Evolutionary conservation across 64 coral and sea anemone species (phyloP).

Genomic region (Catalaphyllia jardinei): DNA sequence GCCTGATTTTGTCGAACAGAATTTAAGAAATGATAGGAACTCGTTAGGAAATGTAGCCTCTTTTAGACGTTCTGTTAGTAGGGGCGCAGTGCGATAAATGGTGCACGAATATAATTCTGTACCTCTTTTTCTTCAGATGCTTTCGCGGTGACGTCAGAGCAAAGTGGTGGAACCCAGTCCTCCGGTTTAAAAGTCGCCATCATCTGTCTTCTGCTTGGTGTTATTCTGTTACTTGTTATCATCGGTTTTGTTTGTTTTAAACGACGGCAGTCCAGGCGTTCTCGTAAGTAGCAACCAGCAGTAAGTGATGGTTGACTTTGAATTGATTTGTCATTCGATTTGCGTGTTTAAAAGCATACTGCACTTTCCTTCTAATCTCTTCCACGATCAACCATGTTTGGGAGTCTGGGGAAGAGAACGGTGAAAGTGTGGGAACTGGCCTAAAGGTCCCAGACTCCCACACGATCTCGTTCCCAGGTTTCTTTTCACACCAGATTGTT

Average conservation of each 20-base stretch:
- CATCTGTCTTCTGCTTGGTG: slow-evolving; percentile 22
- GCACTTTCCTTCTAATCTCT: neutral
- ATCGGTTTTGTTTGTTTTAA: slow-evolving; percentile 39
- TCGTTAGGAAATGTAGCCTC: too few relatives aligned
- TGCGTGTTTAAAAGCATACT: neutral
- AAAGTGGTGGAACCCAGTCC: neutral
- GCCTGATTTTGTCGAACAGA: too few relatives aligned
- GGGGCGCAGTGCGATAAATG: too few relatives aligned
- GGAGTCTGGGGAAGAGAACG: neutral
- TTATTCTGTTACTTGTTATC: slow-evolving; percentile 44
- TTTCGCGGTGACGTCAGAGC: slow-evolving; percentile 9
- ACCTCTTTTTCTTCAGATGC: slow-evolving; percentile 2
- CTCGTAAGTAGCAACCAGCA: slow-evolving; percentile 14
- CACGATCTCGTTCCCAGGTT: neutral
- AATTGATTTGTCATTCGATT: neutral
- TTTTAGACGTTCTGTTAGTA: too few relatives aligned
- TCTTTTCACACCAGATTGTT: neutral
- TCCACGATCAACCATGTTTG: neutral
- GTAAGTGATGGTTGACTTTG: neutral
- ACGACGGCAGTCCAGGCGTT: slow-evolving; percentile 19
- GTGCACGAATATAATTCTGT: too few relatives aligned
- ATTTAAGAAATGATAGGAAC: too few relatives aligned
- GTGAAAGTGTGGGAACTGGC: neutral
- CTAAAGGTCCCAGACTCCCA: neutral
- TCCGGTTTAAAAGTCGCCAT: slow-evolving; percentile 36